Evolutionary conservation across 1,140 invertebrate species (phyloP), one percentile per base, ranked within the genome.

Genomic region (Sarcophaga peregrina): DNA sequence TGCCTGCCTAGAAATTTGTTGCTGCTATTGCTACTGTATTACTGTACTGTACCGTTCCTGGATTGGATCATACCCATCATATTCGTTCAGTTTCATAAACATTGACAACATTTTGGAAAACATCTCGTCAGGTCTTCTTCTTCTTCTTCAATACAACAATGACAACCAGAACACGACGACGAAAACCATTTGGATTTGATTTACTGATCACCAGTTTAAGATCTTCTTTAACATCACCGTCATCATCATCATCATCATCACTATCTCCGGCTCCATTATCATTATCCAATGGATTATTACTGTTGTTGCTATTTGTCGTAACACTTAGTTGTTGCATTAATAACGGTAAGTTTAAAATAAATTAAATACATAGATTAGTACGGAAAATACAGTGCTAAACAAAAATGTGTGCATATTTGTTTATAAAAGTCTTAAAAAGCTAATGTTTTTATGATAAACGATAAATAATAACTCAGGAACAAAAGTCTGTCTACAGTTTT

Each of bases 101-200:
- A 78, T 78, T 47, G 75, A 78, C 50, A 50, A 78, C 50, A n/a
- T 78, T 78, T 50, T 78, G 75, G 25, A 78, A 78, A 78, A 78
- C 75, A 78, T 78, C 75, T 78, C 75, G 75, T 78, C 75, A 78
- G 75, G 75, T 78, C 47, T 50, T 72, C 37, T 7, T 78, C 47
- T 50, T 72, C 37, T 7, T 37, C 1, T 37, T 37, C 4, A 37
- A 37, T 37, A 37, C 25, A 37, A 37, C 62, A 68, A 8, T 20
- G 20, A 68, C 75, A 47, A 78, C 75, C 20, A 78, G n/a, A 68
- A 68, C 17, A 37, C 25, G 37, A 78, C 75, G 47, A 17, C n/a
- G 75, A 78, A 78, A 78, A 78, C 48, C 75, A 48, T 76, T 48
- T 17, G 47, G 47, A 76, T 47, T 17, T 37, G 25, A 37, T 37